Evolutionary conservation across 2,888 invertebrate species (phyloP), one percentile per base, ranked within the genome.

Genomic region (Zootermopsis nevadensis): DNA sequence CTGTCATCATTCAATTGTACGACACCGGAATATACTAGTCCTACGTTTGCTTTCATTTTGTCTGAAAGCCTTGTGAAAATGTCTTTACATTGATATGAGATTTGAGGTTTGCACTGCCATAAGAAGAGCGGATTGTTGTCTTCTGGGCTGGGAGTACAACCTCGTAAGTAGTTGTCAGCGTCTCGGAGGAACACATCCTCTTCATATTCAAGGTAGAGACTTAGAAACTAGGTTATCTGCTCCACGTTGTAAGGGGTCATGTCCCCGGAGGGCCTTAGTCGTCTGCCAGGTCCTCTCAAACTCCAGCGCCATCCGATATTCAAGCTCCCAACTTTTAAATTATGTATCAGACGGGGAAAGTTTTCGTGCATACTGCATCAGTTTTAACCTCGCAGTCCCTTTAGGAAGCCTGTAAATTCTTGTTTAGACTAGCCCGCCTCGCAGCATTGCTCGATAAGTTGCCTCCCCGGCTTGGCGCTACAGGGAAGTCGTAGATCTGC

Each of bases 331-430:
- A 1, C 67, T 67, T 67, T 8, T 27, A 30, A 30, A 67, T 67
- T 67, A 67, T 67, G 27, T 30, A 67, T 67, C 30, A 67, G 31
- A 27, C 15, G 2, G 7, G 6, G n/a, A 4, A 19, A n/a, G n/a
- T n/a, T n/a, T n/a, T n/a, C n/a, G 30, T 15, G 30, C 67, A 30
- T 67, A 67, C 30, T 30, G 67, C 67, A 67, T 8, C 67, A 30
- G 67, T 67, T n/a, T 67, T 67, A n/a, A n/a, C 30, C 67, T 67
- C n/a, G 30, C 67, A 30, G 67, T 67, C 67, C 30, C 67, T 67
- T 67, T 19, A 31, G 67, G 12, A 67, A 15, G 67, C 67, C 67
- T 67, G 2, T 67, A 67, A 67, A 67, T 67, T 67, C 27, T 67
- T 67, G 67, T 67, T 67, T 30, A 55, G 55, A 24, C 55, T n/a